Base-by-base conservation (phyloP, 1,140 invertebrate species). In the Micrasema minimum region DNA sequence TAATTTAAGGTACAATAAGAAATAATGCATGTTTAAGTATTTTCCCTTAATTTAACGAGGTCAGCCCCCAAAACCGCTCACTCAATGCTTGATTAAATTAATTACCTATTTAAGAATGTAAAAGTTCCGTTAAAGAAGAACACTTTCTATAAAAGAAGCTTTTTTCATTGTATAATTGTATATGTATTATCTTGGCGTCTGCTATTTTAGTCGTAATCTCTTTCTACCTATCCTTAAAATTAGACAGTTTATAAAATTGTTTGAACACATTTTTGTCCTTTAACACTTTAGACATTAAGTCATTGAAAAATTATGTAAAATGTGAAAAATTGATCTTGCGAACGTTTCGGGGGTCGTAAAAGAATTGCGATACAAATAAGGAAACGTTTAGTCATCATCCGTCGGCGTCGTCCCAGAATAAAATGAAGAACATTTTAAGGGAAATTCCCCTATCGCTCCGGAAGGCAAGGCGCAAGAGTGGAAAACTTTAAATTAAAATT, bases 401-500 rank as follows among this genome's bases (percentile, higher is more conserved):
- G 62, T 26, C 41, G 57, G 31, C 14, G 43, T 48, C n/a, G n/a
- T n/a, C n/a, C n/a, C n/a, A n/a, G n/a, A n/a, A n/a, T 64, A 41
- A 64, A 65, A 66, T 55, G 59, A 65, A 71, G 51, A 71, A 61
- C 51, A 61, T 61, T 68, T 50, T 45, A 41, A 69, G 67, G 55
- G 50, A 50, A 57, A 53, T 68, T 57, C 64, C 62, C 64, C 55
- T 66, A 64, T 61, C 70, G 55, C 26, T 50, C 53, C 46, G 57
- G 62, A 20, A 45, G 46, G 61, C 50, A 61, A 72, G 62, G 66
- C 65, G 55, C n/a, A 57, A 16, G 53, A 62, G 66, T 65, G 61
- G 71, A 73, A 73, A 73, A 73, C 71, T 73, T 73, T 73, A 73
- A 73, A 73, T 73, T 73, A 73, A 73, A 73, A 73, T 73, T 62